Evolutionary conservation across 1,140 invertebrate species (phyloP).

Genomic region (Trichomalopsis sarcophagae): DNA sequence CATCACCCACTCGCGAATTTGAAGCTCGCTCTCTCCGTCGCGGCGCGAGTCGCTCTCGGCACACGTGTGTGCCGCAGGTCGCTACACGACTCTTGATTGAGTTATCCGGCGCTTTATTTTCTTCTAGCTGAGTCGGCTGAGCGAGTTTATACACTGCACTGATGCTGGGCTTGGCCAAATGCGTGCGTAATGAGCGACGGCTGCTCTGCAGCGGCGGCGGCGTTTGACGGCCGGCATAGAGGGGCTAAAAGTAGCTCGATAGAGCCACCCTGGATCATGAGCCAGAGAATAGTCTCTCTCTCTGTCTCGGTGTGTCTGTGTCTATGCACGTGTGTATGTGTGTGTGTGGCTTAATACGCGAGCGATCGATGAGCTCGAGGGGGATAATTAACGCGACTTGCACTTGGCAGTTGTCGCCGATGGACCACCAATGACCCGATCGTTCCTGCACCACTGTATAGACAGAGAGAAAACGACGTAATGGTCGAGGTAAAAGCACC

Average conservation of each 20-base stretch:
- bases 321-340: too few relatives aligned
- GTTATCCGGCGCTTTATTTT: slow-evolving; percentile 68
- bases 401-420: slow-evolving; percentile 52
- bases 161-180: slow-evolving; percentile 32
- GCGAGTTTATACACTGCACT: slow-evolving; percentile 45
- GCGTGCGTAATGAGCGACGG: slow-evolving; percentile 41
- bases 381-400: slow-evolving; percentile 65
- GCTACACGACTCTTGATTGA: slow-evolving; percentile 60
- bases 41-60: neutral
- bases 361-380: slow-evolving; percentile 66
- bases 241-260: slow-evolving; percentile 73
- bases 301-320: neutral
- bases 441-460: neutral
- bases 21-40: slow-evolving; percentile 41
- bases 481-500: neutral
- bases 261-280: slow-evolving; percentile 66
- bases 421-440: slow-evolving; percentile 28
- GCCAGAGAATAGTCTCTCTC: slow-evolving; percentile 35
- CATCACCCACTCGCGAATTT: slow-evolving; percentile 55
- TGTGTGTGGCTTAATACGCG: slow-evolving; percentile 62
- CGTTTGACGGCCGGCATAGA: slow-evolving; percentile 62
- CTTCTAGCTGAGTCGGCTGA: slow-evolving; percentile 61
- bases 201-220: slow-evolving; percentile 7
- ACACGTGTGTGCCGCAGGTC: slow-evolving; percentile 45
- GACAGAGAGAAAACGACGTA: slow-evolving; percentile 2